phyloP scores from a whole-genome alignment of 2,888 invertebrate genomes.

The Beris morrisii region DNA sequence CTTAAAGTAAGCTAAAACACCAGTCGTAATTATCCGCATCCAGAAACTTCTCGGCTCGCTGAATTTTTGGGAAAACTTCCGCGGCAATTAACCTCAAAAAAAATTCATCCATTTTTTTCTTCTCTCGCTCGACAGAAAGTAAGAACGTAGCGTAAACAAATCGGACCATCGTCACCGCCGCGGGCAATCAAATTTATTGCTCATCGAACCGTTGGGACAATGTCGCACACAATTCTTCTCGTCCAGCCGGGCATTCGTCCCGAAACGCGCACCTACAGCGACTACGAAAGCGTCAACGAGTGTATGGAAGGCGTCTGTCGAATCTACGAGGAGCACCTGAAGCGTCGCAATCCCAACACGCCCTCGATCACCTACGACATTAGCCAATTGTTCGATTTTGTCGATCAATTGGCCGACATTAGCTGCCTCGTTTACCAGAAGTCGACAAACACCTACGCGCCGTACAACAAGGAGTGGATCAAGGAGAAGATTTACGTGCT shows the following conservation, averaged over 20 bases:
- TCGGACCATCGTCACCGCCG: too few species aligned
- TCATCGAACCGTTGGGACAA: constrained; percentile 48
- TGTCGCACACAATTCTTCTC: constrained; percentile 95
- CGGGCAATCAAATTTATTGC: neutral
- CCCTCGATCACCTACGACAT: constrained; percentile 99
- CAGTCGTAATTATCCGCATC: too few species aligned
- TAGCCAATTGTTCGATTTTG: constrained; percentile 95
- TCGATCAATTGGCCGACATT: constrained; percentile 93
- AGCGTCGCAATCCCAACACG: constrained; percentile 90
- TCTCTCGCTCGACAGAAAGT: too few species aligned
- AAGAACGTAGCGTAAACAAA: too few species aligned
- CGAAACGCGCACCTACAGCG: constrained; percentile 96
- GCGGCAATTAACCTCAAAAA: too few species aligned
- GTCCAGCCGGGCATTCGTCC: constrained; percentile 93
- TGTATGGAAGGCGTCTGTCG: constrained; percentile 99
- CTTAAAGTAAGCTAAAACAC: too few species aligned
- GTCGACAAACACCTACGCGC: constrained; percentile 92
- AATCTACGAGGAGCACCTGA: constrained; percentile 98
- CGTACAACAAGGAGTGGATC: constrained; percentile 99
- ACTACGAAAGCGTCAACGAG: constrained; percentile 97
- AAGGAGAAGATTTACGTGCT: constrained; percentile 98
- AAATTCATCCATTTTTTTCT: too few species aligned
- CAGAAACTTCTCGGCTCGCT: too few species aligned
- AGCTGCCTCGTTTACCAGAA: constrained; percentile 97
- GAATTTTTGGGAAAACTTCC: too few species aligned